Conservation (phyloP, 2,888 invertebrate species). For the Drosophila vallismaia region DNA sequence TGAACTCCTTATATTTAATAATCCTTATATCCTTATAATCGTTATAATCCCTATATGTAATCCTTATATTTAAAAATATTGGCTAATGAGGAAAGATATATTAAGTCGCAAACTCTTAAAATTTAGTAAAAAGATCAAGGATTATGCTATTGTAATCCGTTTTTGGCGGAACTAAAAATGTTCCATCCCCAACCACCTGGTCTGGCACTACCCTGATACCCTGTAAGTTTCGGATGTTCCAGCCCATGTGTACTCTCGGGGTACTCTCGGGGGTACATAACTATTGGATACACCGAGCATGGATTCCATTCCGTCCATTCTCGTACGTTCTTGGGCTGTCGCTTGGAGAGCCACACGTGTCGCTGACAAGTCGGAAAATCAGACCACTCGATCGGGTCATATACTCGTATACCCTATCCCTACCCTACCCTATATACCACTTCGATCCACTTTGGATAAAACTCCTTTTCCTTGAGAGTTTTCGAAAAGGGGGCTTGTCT, state of each 20-base stretch:
- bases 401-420: background rate
- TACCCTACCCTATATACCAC: background rate
- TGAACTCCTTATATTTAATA: too few relatives aligned
- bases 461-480: constrained; percentile 17
- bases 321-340: constrained; percentile 11
- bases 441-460: background rate
- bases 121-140: too few relatives aligned
- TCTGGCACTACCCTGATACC: background rate
- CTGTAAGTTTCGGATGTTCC: background rate
- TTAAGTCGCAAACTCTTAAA: too few relatives aligned
- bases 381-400: constrained; percentile 1
- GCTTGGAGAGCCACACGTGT: constrained; percentile 57
- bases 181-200: background rate
- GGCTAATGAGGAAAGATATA: too few relatives aligned
- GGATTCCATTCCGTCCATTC: background rate
- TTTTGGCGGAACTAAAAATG: too few relatives aligned
- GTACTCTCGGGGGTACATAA: background rate
- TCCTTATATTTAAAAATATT: too few relatives aligned
- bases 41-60: too few relatives aligned
- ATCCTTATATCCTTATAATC: too few relatives aligned
- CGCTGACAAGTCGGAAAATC: constrained; percentile 26
- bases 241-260: background rate
- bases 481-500: constrained; percentile 16
- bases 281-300: background rate
- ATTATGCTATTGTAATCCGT: too few relatives aligned